Evolutionary conservation across 2,888 invertebrate genomes (phyloP).

Genomic region (Micropterix aruncella): DNA sequence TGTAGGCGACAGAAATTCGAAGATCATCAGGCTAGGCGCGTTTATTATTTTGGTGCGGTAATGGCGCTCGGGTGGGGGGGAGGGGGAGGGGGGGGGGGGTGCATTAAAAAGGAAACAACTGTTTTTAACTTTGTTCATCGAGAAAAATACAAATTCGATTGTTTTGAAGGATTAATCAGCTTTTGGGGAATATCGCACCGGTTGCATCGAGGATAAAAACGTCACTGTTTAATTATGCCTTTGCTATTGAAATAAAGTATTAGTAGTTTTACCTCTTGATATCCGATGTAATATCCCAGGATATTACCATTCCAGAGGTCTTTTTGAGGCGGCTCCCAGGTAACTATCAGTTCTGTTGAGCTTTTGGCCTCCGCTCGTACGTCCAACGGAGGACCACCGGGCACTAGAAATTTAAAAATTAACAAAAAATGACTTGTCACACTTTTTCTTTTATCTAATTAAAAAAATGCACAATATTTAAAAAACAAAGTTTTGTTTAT

Average conservation of each 20-base stretch:
- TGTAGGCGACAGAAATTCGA: too few species aligned
- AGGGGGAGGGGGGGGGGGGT: too few species aligned
- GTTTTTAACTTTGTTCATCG: too few species aligned
- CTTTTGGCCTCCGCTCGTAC: constrained; percentile 73
- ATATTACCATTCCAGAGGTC: constrained; percentile 82
- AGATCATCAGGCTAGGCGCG: too few species aligned
- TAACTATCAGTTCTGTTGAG: constrained; percentile 71
- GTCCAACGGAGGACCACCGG: constrained; percentile 70
- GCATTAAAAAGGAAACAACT: too few species aligned
- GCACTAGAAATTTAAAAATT: constrained; percentile 37
- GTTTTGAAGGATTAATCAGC: constrained; percentile 1
- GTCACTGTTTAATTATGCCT: background rate
- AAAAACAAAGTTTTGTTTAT: too few species aligned
- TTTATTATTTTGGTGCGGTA: too few species aligned
- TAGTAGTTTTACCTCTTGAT: constrained; percentile 44
- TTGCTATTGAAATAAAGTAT: background rate
- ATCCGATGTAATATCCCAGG: constrained; percentile 77
- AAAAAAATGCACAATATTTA: too few species aligned
- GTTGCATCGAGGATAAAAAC: background rate
- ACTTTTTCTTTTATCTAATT: too few species aligned
- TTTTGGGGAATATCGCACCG: background rate
- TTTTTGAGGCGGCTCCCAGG: constrained; percentile 77
- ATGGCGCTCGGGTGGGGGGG: too few species aligned
- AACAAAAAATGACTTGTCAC: too few species aligned
- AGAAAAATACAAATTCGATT: too few species aligned